Evolutionary conservation across 2,113 vertebrate species (phyloP), one percentile per base, ranked within the genome.

Genomic region (Leptocoma aspasia): DNA sequence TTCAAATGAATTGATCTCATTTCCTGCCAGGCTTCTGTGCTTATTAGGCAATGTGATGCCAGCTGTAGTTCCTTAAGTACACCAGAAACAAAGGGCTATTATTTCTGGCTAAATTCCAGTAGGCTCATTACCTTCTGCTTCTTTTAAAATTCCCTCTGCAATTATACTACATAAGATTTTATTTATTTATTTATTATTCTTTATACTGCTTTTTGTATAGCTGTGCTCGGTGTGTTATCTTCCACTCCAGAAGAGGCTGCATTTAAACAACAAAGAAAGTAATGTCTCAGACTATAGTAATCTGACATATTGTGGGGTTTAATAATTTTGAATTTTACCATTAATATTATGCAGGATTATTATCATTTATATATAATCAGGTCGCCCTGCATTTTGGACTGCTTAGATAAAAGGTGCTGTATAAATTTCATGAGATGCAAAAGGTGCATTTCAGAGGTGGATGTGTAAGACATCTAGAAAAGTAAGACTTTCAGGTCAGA

Each of bases 1-100:
- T 93, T 96, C 85, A 95, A 96, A 95, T 97, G 94, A 96, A 96
- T 96, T 93, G 95, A 94, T 94, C 88, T 93, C 33, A 93, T 95
- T 97, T 97, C 96, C 95, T 96, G 92, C 85, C 89, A 93, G 94
- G 59, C 82, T 94, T 95, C 92, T 94, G 75, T 85, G 63, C 70
- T 85, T 95, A 80, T 96, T 95, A 95, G 82, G 47, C 84, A 92
- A 82, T 81, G 78, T 92, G 85, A 95, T 96, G 75, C 87, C 94
- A 94, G 90, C 68, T 94, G 85, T 90, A 92, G 75, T 81, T 95
- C 76, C 79, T 95, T 88, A 92, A 95, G 90, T 89, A 94, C 85
- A 86, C 71, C 84, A 95, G 95, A 97, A 97, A 95, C 39, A 88
- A 96, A 95, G 44, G 85, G n/a, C 75, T 92, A 96, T 88, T 95